Evolutionary conservation across 2,113 vertebrate species (phyloP).

Genomic region (Otis tarda): DNA sequence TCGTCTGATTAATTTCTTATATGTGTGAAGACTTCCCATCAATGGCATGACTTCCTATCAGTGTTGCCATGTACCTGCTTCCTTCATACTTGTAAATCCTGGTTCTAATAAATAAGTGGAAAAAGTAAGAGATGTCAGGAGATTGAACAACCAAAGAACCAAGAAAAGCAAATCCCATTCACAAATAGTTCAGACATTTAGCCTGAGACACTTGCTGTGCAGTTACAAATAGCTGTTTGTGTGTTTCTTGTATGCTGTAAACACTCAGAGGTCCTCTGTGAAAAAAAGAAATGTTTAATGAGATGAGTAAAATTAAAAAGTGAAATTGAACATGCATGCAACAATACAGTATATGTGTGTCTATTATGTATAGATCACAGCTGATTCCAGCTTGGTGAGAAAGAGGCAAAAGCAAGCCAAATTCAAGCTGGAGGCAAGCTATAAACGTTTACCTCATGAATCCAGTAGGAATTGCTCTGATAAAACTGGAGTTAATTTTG

Average conservation of each 20-base stretch:
- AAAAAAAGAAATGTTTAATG: not conserved
- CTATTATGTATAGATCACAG: not conserved
- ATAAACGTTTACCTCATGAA: not conserved
- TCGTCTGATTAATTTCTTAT: not conserved
- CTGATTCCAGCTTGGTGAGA: not conserved
- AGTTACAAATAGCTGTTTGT: not conserved
- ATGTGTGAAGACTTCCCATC: not conserved
- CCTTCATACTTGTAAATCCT: not conserved
- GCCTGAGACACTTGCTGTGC: not conserved
- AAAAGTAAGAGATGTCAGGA: not conserved
- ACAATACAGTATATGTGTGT: fast-evolving
- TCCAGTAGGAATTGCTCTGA: not conserved
- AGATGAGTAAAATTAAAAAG: not conserved
- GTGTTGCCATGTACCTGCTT: not conserved
- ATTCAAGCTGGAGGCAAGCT: not conserved
- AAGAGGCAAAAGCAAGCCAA: not conserved
- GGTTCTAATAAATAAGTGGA: not conserved
- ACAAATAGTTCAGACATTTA: not conserved
- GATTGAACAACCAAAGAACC: not conserved
- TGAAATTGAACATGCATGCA: not conserved
- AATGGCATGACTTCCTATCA: not conserved
- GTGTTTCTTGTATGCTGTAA: not conserved
- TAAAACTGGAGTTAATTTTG: not conserved
- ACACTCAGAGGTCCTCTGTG: not conserved
- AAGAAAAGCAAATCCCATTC: not conserved